Evolutionary conservation across 2,113 vertebrate species (phyloP), one percentile per base, ranked within the genome.

Genomic region (Campylomormyrus tamandua): DNA sequence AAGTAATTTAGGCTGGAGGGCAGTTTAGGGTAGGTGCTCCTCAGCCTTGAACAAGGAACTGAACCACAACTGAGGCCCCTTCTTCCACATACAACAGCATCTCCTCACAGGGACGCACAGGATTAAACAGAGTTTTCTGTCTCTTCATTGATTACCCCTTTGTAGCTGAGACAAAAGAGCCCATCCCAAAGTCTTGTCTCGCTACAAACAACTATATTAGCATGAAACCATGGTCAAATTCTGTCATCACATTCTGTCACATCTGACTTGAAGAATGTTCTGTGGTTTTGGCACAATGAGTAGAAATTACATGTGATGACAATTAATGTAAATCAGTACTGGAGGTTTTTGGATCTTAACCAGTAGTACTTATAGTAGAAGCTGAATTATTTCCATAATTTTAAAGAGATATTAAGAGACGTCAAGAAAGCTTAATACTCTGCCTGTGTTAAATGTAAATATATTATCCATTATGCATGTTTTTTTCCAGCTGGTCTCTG

Each of bases 1-100:
- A 87, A 91, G 83, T 93, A 87, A 91, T 91, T 90, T 74, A 91
- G 91, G 89, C 46, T 52, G 83, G 45, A 80, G 21, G 87, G 5
- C 49, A 31, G 1, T 56, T 52, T 80, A 88, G 66, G 45, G 4
- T 15, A 35, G 21, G 15, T 84, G 83, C 7, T 15, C 7, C 53
- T 58, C 87, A 45, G 53, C 53, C 39, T 88, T 52, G 85, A 27
- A 87, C 45, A 56, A 21, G 85, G 6, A 11, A 21, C 80, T 19
- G 48, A 56, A 27, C n/a, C 48, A 35, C 13, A 48, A 13, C 24
- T 19, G 15, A 48, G 42, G 15, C 7, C 45, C 21, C 17, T 13
- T 13, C 80, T 11, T 84, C 42, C 19, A 21, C 8, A 11, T 80
- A 39, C n/a, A 19, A 39, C 74, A 35, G 35, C 74, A 42, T 19